phyloP scores from a whole-genome alignment of 2,888 invertebrate genomes.

The Dryocosmus kuriphilus region DNA sequence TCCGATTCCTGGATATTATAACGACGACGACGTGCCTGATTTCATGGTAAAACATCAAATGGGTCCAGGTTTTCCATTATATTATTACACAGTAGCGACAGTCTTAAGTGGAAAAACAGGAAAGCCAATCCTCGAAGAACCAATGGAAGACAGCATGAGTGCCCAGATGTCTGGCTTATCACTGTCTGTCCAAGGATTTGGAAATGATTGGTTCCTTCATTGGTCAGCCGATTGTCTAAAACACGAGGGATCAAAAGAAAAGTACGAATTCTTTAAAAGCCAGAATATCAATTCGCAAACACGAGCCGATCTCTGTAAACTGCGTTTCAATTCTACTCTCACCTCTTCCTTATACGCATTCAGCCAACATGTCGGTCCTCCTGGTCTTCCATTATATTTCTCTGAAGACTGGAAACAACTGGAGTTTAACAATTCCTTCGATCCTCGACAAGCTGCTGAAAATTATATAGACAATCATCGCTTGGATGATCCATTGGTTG shows the following conservation, averaged over 20 bases:
- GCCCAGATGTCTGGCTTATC: conserved; percentile 82
- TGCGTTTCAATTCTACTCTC: conserved; percentile 85
- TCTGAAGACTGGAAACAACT: conserved; percentile 78
- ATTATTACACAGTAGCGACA: conserved; percentile 85
- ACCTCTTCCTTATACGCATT: conserved; percentile 84
- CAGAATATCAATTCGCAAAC: conserved; percentile 63
- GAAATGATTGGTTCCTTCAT: conserved; percentile 88
- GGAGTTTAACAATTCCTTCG: conserved; percentile 77
- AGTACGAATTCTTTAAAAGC: conserved; percentile 78
- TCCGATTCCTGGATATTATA: conserved; percentile 88
- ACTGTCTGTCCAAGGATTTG: conserved; percentile 81
- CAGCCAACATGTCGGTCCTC: conserved; percentile 83
- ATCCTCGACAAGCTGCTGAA: conserved; percentile 78
- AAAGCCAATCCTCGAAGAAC: conserved; percentile 80
- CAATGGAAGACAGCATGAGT: conserved; percentile 81
- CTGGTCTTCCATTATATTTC: conserved; percentile 86
- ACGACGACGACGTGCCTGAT: conserved; percentile 87
- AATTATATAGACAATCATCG: conserved; percentile 66
- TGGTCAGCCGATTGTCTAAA: conserved; percentile 85
- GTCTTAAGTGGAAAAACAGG: conserved; percentile 82
- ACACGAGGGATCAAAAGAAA: conserved; percentile 78
- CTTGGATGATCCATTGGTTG: conserved; percentile 55
- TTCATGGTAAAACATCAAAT: conserved; percentile 86
- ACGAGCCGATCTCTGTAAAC: conserved; percentile 82
- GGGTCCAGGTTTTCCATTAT: conserved; percentile 86